Evolutionary conservation across 2,113 vertebrate species (phyloP).

Genomic region (Clarias macrocephalus): DNA sequence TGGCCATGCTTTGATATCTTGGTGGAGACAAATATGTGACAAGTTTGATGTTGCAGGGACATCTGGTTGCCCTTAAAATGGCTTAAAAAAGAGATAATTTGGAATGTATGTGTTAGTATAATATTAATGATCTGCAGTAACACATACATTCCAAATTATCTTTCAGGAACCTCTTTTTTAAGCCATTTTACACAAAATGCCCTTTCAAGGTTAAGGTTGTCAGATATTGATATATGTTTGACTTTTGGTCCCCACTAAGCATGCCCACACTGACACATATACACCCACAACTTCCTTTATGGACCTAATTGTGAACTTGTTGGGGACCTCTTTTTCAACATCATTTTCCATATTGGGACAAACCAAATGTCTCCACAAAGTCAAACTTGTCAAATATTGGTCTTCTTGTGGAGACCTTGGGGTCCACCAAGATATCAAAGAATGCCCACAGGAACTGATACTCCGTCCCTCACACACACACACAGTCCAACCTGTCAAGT

Average conservation of each 20-base stretch:
- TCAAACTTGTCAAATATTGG: background rate
- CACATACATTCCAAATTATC: background rate
- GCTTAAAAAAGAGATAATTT: background rate
- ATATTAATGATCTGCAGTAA: background rate
- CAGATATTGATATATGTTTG: too few relatives aligned
- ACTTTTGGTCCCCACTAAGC: background rate
- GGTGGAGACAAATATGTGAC: background rate
- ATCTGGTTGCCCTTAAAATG: background rate
- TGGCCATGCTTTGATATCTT: too few relatives aligned
- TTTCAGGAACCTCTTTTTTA: background rate
- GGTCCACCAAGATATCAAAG: too few relatives aligned
- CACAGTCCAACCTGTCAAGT: too few relatives aligned
- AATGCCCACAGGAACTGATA: too few relatives aligned
- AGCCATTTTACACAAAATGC: background rate
- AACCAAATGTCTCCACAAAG: background rate
- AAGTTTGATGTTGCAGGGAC: background rate
- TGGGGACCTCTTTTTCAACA: too few relatives aligned
- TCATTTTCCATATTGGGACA: too few relatives aligned
- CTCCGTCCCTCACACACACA: too few relatives aligned
- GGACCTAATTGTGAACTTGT: too few relatives aligned
- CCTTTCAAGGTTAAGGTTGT: too few relatives aligned
- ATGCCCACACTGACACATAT: background rate
- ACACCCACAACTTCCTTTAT: background rate
- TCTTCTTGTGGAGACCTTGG: background rate
- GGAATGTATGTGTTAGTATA: background rate